Conservation (phyloP, 1,140 invertebrate genomes). For the Pissodes strobi region DNA sequence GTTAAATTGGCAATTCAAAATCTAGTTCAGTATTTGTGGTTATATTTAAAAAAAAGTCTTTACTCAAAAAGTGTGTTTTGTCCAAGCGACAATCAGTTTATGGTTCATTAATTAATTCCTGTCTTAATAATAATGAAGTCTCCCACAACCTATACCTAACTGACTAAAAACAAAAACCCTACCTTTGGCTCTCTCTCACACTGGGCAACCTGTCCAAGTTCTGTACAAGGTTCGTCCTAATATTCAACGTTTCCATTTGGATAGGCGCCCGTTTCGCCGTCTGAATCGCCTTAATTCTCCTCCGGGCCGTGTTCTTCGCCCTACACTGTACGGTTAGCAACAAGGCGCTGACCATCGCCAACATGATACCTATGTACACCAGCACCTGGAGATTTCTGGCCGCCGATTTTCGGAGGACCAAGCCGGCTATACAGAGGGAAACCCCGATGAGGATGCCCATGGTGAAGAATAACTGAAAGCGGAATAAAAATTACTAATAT, state of each 20-base stretch:
- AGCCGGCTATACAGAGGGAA: slow-evolving; percentile 64
- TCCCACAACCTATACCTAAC: too few species aligned
- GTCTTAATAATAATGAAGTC: too few species aligned
- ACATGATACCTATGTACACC: slow-evolving; percentile 65
- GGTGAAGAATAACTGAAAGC: slow-evolving; percentile 64
- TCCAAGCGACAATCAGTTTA: too few species aligned
- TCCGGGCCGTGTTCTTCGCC: slow-evolving; percentile 61
- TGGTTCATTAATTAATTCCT: too few species aligned
- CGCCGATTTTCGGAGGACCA: slow-evolving; percentile 61
- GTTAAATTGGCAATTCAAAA: too few species aligned
- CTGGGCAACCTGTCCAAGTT: slow-evolving; percentile 37
- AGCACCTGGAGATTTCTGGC: slow-evolving; percentile 65
- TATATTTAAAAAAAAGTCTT: too few species aligned
- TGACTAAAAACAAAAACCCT: too few species aligned
- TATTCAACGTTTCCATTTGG: slow-evolving; percentile 43
- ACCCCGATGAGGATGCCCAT: slow-evolving; percentile 66
- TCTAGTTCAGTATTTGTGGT: too few species aligned
- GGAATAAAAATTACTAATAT: neutral
- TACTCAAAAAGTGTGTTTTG: too few species aligned
- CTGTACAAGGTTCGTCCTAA: slow-evolving; percentile 28
- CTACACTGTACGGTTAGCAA: slow-evolving; percentile 66
- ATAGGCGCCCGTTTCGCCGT: slow-evolving; percentile 47
- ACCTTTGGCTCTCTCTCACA: slow-evolving; percentile 36
- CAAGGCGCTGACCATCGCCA: slow-evolving; percentile 63
- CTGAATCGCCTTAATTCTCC: slow-evolving; percentile 50